A percentile compares a stretch with the other conserved stretches of the same genome.
These are phyloP conservation scores for Salvelinus fontinalis DNA, from an alignment of 2,113 vertebrate genomes.

Conservation along the genomic window DNA sequence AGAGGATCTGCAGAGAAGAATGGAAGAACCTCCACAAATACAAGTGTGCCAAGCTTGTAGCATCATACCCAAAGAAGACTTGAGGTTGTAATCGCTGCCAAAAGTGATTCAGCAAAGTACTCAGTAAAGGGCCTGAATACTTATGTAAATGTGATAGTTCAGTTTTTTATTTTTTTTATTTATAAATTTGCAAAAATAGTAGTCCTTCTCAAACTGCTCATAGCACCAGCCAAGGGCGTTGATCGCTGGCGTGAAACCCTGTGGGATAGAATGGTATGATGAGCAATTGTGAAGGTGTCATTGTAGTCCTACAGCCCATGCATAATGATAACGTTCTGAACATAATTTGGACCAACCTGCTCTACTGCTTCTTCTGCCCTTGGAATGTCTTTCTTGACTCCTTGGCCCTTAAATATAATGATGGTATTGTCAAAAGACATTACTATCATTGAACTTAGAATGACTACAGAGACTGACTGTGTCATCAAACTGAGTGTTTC, in stretches of 20 bases:
- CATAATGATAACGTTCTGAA: background rate
- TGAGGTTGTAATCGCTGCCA: too few relatives aligned
- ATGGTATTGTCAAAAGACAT: background rate
- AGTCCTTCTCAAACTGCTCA: slow-evolving; percentile 71
- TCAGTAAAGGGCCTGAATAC: too few relatives aligned
- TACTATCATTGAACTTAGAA: background rate
- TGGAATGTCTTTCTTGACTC: slow-evolving; percentile 72
- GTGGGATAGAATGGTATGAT: background rate
- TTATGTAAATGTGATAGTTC: too few relatives aligned
- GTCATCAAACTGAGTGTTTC: background rate
- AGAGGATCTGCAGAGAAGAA: too few relatives aligned
- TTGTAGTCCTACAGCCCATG: background rate
- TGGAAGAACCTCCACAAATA: too few relatives aligned
- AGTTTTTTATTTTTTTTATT: too few relatives aligned
- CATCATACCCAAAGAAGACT: too few relatives aligned
- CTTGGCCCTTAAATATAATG: slow-evolving; percentile 67
- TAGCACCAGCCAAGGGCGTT: slow-evolving; percentile 81
- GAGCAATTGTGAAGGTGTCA: background rate
- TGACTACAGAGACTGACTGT: background rate
- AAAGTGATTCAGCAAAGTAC: too few relatives aligned
- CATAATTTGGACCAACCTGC: slow-evolving; percentile 51
- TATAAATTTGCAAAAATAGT: slow-evolving; percentile 17
- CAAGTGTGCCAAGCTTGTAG: too few relatives aligned
- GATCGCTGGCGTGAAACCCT: slow-evolving; percentile 76
- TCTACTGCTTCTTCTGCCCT: slow-evolving; percentile 73